phyloP scores from a whole-genome alignment of 1,140 invertebrate species.

The Drosophila neocordata region DNA sequence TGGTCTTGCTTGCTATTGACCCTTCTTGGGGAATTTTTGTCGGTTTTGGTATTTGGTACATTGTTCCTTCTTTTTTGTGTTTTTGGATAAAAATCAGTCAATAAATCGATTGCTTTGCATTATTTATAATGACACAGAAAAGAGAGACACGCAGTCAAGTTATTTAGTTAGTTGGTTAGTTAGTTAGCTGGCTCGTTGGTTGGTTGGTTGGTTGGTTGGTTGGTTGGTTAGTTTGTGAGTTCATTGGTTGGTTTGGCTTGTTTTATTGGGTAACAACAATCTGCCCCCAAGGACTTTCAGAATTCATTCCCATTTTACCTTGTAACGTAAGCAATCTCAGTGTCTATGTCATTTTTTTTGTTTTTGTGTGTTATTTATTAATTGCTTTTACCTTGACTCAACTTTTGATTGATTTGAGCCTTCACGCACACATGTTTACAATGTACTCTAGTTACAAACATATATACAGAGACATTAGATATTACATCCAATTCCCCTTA shows the following conservation, averaged over 20 bases:
- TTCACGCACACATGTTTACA: conserved; percentile 23
- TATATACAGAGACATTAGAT: conserved; percentile 22
- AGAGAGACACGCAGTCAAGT: conserved; percentile 40
- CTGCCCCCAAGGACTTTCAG: not conserved
- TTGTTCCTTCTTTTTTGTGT: conserved; percentile 38
- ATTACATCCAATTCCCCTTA: conserved; percentile 25
- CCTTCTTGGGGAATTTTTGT: conserved; percentile 18
- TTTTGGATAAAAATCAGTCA: conserved; percentile 63
- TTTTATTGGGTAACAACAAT: conserved; percentile 8
- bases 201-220: not conserved
- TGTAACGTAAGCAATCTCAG: conserved; percentile 7
- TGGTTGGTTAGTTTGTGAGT: not conserved
- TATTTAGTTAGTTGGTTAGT: conserved; percentile 35
- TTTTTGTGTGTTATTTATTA: conserved; percentile 46
- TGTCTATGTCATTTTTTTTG: conserved; percentile 34
- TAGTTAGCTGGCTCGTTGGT: not conserved
- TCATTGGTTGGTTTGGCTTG: not conserved
- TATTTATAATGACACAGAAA: conserved; percentile 66
- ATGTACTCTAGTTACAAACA: not conserved
- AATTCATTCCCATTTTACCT: conserved; percentile 3
- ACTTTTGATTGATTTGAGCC: conserved; percentile 64
- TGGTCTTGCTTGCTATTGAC: conserved; percentile 4
- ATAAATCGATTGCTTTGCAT: conserved; percentile 74
- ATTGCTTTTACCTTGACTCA: conserved; percentile 63
- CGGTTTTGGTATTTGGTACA: conserved; percentile 26